Percentiles rank a stretch among this genome's conserved stretches.
Conservation (phyloP, 2,797 vertebrate species). For the Falco columbarius region DNA sequence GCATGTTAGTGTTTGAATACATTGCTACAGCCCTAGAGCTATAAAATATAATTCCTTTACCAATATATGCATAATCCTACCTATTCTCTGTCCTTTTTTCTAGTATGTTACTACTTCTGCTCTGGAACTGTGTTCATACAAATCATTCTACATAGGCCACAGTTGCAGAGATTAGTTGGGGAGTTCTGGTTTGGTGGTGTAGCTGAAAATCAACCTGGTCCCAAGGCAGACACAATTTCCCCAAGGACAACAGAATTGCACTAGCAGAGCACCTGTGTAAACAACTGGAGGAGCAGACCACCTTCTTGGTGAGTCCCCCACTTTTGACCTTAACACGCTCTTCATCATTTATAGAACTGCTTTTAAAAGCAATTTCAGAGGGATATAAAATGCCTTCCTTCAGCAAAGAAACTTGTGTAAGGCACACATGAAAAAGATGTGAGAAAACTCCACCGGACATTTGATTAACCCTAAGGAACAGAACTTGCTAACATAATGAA, state of each 20-base stretch:
- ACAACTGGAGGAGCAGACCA: background rate
- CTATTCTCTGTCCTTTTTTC: background rate
- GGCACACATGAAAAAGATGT: background rate
- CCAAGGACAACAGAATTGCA: background rate
- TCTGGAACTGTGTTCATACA: background rate
- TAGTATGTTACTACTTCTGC: rapidly evolving
- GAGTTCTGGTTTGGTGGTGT: background rate
- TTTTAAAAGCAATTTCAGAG: background rate
- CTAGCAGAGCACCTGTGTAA: background rate
- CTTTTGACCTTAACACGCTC: background rate
- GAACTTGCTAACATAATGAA: background rate
- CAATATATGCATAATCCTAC: background rate
- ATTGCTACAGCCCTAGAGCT: background rate
- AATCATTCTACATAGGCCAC: background rate
- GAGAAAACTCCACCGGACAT: background rate
- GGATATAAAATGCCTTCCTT: background rate
- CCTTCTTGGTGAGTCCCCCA: background rate
- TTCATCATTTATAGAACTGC: background rate
- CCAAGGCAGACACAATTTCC: background rate
- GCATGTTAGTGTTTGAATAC: background rate
- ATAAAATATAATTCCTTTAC: background rate
- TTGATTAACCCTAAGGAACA: slow-evolving; percentile 9
- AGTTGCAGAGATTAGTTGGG: background rate
- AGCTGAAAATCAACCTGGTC: background rate
- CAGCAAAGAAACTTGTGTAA: background rate